Percentiles rank a stretch among this genome's conserved stretches.
These are phyloP conservation scores for Paradisaea rubra DNA, from an alignment of 2,113 vertebrate genomes.

Conservation along the genomic window DNA sequence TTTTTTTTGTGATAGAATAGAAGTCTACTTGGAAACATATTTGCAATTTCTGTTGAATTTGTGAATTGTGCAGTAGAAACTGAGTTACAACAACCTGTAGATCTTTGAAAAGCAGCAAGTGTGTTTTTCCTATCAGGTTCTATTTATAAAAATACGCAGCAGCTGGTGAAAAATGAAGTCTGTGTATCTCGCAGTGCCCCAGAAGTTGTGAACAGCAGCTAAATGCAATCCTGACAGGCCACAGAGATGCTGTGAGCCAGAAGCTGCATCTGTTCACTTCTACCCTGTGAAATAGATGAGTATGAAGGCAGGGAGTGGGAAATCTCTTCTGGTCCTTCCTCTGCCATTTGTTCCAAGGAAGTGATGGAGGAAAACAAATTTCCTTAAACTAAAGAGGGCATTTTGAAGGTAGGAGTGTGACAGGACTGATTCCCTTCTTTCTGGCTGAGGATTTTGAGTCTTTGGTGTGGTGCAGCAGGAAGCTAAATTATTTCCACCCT, in stretches of 20 bases:
- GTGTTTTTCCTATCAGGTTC: neutral
- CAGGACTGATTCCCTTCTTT: neutral
- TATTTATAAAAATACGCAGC: constrained; percentile 20
- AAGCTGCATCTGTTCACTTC: constrained; percentile 3
- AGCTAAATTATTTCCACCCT: neutral
- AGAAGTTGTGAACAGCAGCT: constrained; percentile 28
- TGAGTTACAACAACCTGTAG: neutral
- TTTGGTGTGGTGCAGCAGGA: neutral
- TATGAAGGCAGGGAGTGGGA: neutral
- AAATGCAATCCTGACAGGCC: neutral
- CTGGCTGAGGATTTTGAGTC: neutral
- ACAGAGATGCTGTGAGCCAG: neutral
- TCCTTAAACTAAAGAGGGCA: neutral
- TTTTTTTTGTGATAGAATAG: neutral
- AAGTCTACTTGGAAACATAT: neutral
- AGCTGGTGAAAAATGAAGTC: neutral
- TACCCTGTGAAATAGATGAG: neutral
- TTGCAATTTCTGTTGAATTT: neutral
- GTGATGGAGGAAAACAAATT: neutral
- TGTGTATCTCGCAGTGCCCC: neutral
- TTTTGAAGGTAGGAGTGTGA: neutral
- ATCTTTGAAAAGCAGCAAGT: neutral
- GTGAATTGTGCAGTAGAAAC: neutral
- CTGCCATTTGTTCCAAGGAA: neutral
- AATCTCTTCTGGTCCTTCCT: neutral